phyloP scores from a whole-genome alignment of 2,797 vertebrate species.

The Takifugu ocellatus region DNA sequence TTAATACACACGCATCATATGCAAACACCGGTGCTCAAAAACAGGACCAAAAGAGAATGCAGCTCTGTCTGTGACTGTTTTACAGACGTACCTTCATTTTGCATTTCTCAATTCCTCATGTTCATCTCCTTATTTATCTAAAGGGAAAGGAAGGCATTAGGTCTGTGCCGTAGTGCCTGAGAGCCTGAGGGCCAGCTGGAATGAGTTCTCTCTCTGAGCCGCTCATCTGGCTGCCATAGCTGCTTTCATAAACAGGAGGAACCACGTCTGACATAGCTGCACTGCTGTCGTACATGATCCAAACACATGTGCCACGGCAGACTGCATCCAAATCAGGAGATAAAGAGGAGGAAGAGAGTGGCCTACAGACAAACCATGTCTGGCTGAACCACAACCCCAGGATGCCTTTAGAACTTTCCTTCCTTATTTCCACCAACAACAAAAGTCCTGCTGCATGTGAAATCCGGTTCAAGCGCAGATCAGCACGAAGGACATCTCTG shows the following conservation, averaged over 20 bases:
- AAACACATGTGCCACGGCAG: slow-evolving; percentile 77
- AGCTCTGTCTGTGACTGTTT: slow-evolving; percentile 44
- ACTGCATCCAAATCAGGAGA: slow-evolving; percentile 57
- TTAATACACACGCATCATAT: slow-evolving; percentile 42
- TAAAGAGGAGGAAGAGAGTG: slow-evolving; percentile 48
- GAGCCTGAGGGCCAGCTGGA: slow-evolving; percentile 77
- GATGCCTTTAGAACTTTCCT: slow-evolving; percentile 36
- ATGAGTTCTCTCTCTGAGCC: slow-evolving; percentile 65
- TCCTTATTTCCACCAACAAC: slow-evolving; percentile 22
- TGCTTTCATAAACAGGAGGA: slow-evolving; percentile 77
- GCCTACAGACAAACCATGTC: slow-evolving; percentile 37
- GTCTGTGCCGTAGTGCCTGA: slow-evolving; percentile 58
- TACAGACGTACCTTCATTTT: slow-evolving; percentile 50
- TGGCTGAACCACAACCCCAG: slow-evolving; percentile 23
- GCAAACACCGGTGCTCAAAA: slow-evolving; percentile 28
- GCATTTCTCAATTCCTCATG: slow-evolving; percentile 41
- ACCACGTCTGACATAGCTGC: slow-evolving; percentile 79
- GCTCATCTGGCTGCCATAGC: slow-evolving; percentile 76
- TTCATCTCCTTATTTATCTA: slow-evolving; percentile 66
- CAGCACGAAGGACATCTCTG: slow-evolving; percentile 19
- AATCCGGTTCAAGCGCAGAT: slow-evolving; percentile 31
- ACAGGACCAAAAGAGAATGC: slow-evolving; percentile 34
- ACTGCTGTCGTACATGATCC: slow-evolving; percentile 79
- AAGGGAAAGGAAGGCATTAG: slow-evolving; percentile 58
- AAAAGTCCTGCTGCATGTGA: slow-evolving; percentile 25